Evolutionary conservation across 2,113 vertebrate species (phyloP).

Genomic region (Nycticorax nycticorax): DNA sequence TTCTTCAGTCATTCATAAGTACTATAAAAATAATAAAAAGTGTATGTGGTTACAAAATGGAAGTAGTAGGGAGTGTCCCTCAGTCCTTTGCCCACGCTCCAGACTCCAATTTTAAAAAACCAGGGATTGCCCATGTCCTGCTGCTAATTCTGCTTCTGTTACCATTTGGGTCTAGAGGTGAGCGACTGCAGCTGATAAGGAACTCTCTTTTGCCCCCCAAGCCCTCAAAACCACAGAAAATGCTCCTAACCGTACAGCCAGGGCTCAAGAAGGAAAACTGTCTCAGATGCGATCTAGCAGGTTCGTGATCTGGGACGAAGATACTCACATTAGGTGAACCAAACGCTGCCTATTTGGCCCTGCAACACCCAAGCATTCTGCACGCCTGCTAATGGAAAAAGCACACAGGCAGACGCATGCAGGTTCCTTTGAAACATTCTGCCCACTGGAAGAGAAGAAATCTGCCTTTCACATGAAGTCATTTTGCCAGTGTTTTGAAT

Average conservation of each 20-base stretch:
- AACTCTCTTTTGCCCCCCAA: neutral
- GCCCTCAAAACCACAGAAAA: neutral
- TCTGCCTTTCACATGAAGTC: conserved; percentile 54
- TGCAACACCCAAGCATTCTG: neutral
- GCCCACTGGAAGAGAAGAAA: conserved; percentile 35
- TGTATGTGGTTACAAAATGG: neutral
- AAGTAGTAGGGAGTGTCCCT: neutral
- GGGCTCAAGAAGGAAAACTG: neutral
- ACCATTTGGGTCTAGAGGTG: neutral
- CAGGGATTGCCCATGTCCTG: neutral
- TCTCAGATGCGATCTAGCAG: neutral
- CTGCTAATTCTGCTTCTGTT: neutral
- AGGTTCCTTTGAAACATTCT: conserved; percentile 25
- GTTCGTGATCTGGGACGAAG: neutral
- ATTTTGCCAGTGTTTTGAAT: conserved; percentile 50
- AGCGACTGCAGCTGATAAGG: neutral
- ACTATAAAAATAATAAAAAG: neutral
- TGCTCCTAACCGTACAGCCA: neutral
- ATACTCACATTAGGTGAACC: neutral
- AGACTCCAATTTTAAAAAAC: neutral
- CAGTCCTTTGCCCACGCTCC: neutral
- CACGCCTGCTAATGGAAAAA: neutral
- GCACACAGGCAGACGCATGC: neutral
- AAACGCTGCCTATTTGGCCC: neutral
- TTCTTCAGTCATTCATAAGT: neutral